phyloP scores from a whole-genome alignment of 2,888 invertebrate genomes.

The Tenthredo scrophulariae region DNA sequence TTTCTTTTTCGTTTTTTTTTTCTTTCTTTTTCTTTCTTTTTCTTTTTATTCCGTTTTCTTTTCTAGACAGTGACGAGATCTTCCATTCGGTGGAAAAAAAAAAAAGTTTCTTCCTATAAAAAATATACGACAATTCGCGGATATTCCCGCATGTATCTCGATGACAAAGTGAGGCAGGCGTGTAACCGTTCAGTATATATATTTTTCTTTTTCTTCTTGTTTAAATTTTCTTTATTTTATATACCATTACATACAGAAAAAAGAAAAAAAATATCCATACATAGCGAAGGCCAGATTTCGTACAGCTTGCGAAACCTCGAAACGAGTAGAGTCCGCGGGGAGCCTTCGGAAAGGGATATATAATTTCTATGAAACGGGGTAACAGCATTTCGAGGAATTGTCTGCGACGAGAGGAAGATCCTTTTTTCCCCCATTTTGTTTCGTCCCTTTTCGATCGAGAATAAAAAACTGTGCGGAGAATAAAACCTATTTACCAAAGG shows the following conservation, averaged over 20 bases:
- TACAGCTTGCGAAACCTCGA: background rate
- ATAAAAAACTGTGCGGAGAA: constrained; percentile 1
- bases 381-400: background rate
- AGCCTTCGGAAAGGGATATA: constrained; percentile 11
- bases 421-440: background rate
- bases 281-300: background rate
- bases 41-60: background rate
- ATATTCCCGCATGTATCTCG: background rate
- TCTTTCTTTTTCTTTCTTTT: background rate
- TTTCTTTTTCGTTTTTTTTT: background rate
- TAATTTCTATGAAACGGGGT: constrained; percentile 1
- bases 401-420: background rate
- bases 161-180: background rate
- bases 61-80: background rate
- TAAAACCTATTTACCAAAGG: background rate
- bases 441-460: background rate
- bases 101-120: background rate
- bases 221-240: background rate
- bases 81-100: background rate
- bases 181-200: background rate
- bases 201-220: background rate
- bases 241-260: background rate
- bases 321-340: background rate
- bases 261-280: background rate
- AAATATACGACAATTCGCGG: background rate